Conservation (phyloP, 53 echinoderm and acorn worm genomes). For the Stichopus horrens region DNA sequence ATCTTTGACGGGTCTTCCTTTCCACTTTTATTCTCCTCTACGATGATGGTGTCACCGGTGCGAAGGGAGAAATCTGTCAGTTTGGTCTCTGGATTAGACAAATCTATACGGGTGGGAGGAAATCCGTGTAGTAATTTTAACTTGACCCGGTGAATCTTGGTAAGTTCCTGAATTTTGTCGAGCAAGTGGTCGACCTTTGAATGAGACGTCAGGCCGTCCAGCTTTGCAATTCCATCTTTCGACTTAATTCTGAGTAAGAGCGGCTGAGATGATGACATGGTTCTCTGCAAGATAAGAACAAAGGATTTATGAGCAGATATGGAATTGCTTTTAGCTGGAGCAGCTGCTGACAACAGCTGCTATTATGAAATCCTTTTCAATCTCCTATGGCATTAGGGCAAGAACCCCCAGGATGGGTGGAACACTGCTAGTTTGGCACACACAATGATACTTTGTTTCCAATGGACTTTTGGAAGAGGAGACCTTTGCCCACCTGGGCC, state of each 20-base stretch:
- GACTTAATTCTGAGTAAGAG: slow-evolving; percentile 57
- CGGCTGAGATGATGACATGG: background rate
- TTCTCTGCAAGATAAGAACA: background rate
- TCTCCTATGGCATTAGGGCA: background rate
- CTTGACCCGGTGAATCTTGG: slow-evolving; percentile 54
- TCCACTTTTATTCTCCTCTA: slow-evolving; percentile 54
- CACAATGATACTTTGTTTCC: slow-evolving; percentile 2
- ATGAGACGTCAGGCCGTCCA: slow-evolving; percentile 63
- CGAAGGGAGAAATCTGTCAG: slow-evolving; percentile 54
- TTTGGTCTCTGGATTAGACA: slow-evolving; percentile 48
- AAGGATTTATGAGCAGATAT: background rate
- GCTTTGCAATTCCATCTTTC: slow-evolving; percentile 58
- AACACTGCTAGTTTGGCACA: too few relatives aligned
- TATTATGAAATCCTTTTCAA: background rate
- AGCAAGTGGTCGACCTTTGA: slow-evolving; percentile 59
- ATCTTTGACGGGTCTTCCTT: background rate
- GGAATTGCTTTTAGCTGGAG: background rate
- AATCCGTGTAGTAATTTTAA: slow-evolving; percentile 68
- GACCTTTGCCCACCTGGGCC: slow-evolving; percentile 8
- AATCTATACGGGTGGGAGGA: slow-evolving; percentile 63
- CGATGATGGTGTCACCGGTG: slow-evolving; percentile 67
- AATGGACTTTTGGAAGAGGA: slow-evolving; percentile 7
- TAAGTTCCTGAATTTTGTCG: slow-evolving; percentile 61
- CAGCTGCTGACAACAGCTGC: background rate
- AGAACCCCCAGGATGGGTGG: background rate